phyloP scores from a whole-genome alignment of 2,888 invertebrate genomes.

The Sepiola atlantica region DNA sequence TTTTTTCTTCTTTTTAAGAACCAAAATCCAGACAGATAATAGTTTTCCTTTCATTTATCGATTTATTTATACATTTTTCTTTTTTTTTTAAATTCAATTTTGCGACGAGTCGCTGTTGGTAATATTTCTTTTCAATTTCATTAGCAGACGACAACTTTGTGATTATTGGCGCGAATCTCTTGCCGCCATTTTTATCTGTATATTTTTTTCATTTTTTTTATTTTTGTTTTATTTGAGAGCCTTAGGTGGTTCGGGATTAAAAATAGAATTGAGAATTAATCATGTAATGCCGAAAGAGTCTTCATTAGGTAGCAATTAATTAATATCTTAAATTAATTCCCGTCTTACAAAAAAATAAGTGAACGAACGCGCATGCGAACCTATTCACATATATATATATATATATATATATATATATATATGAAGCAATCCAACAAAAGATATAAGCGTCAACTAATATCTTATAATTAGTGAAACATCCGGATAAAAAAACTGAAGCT shows the following conservation, averaged over 20 bases:
- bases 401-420: no score
- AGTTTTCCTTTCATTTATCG: background rate
- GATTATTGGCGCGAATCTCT: conserved; percentile 1
- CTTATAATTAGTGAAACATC: no score
- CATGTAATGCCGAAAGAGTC: background rate
- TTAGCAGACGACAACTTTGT: conserved; percentile 18
- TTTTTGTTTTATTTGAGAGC: background rate
- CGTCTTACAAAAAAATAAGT: background rate
- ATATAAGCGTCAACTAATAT: no score
- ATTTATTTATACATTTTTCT: background rate
- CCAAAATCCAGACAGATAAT: background rate
- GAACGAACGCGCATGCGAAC: background rate
- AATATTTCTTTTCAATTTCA: background rate
- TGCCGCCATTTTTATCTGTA: background rate
- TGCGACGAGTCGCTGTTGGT: background rate
- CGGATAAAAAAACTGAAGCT: no score
- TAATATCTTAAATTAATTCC: background rate
- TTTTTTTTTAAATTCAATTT: background rate
- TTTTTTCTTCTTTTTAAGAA: background rate
- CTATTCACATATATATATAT: no score
- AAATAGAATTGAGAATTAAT: conserved; percentile 11
- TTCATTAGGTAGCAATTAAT: conserved; percentile 32
- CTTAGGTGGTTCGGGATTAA: background rate
- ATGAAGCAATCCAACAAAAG: no score
- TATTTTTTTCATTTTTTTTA: background rate